A percentile compares a stretch with the other conserved stretches of the same genome.
Evolutionary conservation across 2,113 vertebrate species (phyloP).

Genomic region (Clarias macrocephalus): DNA sequence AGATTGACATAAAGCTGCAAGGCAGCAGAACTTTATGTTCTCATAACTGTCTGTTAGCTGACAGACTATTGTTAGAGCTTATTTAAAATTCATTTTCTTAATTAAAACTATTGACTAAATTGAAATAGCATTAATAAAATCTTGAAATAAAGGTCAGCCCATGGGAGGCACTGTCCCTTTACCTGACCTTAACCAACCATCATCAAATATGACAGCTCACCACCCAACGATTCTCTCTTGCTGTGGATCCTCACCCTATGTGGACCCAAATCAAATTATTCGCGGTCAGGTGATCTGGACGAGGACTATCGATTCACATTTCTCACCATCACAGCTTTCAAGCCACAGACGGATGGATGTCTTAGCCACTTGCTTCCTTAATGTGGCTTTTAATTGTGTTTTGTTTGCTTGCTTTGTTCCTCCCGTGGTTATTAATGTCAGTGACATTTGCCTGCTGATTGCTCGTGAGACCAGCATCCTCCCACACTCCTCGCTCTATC

Average conservation of each 20-base stretch:
- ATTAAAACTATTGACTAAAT: constrained; percentile 35
- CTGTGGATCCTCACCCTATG: constrained; percentile 12
- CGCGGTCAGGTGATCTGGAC: constrained; percentile 81
- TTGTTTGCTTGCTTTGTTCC: constrained; percentile 47
- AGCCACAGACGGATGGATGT: constrained; percentile 86
- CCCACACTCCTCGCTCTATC: constrained; percentile 49
- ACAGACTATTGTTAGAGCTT: not conserved
- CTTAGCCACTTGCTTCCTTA: constrained; percentile 71
- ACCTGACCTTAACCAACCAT: constrained; percentile 38
- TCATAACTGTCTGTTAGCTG: not conserved
- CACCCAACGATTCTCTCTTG: constrained; percentile 5
- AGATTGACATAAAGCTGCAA: not conserved
- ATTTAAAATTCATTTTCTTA: constrained; percentile 6
- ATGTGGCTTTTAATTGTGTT: constrained; percentile 81
- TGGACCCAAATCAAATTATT: constrained; percentile 49
- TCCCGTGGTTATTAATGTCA: constrained; percentile 70
- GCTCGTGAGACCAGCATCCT: constrained; percentile 50
- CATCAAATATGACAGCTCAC: constrained; percentile 41
- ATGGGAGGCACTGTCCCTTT: constrained; percentile 21
- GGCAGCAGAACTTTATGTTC: not conserved
- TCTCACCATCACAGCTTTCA: constrained; percentile 83
- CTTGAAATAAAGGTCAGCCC: constrained; percentile 34
- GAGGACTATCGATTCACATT: constrained; percentile 85
- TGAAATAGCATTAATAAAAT: constrained; percentile 35
- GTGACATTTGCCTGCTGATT: constrained; percentile 79